phyloP scores from a whole-genome alignment of 2,888 invertebrate species.

The Cryptocephalus moraei region DNA sequence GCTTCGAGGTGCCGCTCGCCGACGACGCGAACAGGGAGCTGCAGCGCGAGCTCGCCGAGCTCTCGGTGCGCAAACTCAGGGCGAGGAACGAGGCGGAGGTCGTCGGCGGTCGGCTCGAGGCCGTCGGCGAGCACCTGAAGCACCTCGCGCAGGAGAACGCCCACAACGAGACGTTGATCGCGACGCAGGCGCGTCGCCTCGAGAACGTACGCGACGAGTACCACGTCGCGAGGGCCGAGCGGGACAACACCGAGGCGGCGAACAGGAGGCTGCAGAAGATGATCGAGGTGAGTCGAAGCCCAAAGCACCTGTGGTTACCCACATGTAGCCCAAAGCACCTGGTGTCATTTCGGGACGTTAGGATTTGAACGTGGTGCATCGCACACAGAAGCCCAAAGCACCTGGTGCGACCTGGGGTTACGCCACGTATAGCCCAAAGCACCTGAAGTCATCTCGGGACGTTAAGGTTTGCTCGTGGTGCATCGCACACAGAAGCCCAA shows the following conservation, averaged over 20 bases:
- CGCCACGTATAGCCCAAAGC: too few species aligned
- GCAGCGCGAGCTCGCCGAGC: constrained; percentile 42
- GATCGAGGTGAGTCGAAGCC: too few species aligned
- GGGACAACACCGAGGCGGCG: constrained; percentile 40
- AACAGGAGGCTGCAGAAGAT: constrained; percentile 40
- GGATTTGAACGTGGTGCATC: too few species aligned
- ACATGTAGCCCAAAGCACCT: too few species aligned
- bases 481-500: too few species aligned
- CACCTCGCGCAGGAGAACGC: constrained; percentile 44
- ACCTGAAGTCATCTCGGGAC: too few species aligned
- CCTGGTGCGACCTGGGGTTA: too few species aligned
- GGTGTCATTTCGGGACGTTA: too few species aligned
- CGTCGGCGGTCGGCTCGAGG: constrained; percentile 29
- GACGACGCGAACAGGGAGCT: constrained; percentile 57
- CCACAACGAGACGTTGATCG: constrained; percentile 47
- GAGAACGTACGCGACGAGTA: constrained; percentile 53
- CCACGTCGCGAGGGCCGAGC: constrained; percentile 34
- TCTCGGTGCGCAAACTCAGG: constrained; percentile 41
- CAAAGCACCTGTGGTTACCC: too few species aligned
- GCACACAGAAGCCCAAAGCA: too few species aligned
- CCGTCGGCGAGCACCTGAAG: constrained; percentile 39
- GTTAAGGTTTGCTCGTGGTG: too few species aligned
- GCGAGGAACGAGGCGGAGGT: constrained; percentile 39
- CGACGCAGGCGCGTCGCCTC: constrained; percentile 57
- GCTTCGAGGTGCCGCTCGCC: constrained; percentile 70